Conservation (phyloP, 2,797 vertebrate species). For the Enteromius unitaeniatus region DNA sequence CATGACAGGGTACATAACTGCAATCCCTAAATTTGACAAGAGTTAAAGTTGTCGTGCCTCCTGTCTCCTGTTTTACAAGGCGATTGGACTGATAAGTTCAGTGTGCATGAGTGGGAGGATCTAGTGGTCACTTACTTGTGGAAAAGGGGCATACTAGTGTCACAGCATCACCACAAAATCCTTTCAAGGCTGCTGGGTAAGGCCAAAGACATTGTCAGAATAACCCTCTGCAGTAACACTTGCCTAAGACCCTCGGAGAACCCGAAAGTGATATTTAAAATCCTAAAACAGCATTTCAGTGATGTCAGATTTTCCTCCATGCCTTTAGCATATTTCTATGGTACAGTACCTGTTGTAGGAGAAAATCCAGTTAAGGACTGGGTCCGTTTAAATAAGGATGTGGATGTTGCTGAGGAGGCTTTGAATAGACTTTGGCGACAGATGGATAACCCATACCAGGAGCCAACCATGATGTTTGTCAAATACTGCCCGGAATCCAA, state of each 20-base stretch:
- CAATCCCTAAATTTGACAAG: slow-evolving; percentile 30
- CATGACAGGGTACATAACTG: too few relatives aligned
- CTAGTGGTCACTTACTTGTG: slow-evolving; percentile 7
- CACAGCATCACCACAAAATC: slow-evolving; percentile 34
- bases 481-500: slow-evolving; percentile 50
- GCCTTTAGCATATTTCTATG: slow-evolving; percentile 42
- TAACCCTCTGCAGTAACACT: slow-evolving; percentile 35
- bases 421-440: neutral
- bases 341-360: neutral
- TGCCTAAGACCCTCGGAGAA: slow-evolving; percentile 5
- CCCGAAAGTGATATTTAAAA: slow-evolving; percentile 32
- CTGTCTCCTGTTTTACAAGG: slow-evolving; percentile 18
- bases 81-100: slow-evolving; percentile 1
- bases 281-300: slow-evolving; percentile 52
- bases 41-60: slow-evolving; percentile 42
- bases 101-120: slow-evolving; percentile 31
- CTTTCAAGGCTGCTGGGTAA: slow-evolving; percentile 47
- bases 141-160: slow-evolving; percentile 27
- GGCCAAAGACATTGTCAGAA: slow-evolving; percentile 50
- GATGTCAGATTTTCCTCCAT: slow-evolving; percentile 35
- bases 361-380: slow-evolving; percentile 44
- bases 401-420: slow-evolving; percentile 8
- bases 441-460: slow-evolving; percentile 9
- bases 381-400: slow-evolving; percentile 37
- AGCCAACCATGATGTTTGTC: slow-evolving; percentile 50